Evolutionary conservation across 2,113 vertebrate species (phyloP).

Genomic region (Corythornis vintsioides): DNA sequence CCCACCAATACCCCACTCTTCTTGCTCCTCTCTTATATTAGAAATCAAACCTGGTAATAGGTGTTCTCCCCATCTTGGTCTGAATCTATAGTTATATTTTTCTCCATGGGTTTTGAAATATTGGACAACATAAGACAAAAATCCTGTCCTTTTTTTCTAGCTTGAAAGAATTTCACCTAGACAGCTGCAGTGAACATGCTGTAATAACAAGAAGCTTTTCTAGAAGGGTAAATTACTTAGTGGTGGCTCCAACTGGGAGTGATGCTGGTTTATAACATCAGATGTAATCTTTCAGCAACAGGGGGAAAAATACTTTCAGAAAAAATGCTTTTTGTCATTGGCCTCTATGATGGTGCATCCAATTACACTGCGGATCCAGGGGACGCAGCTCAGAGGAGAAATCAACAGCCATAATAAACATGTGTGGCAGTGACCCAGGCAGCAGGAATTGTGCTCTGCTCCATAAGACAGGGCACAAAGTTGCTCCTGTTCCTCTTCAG

Average conservation of each 20-base stretch:
- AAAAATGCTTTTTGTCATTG: slow-evolving; percentile 30
- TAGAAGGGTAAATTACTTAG: slow-evolving; percentile 43
- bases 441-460: not conserved
- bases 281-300: slow-evolving; percentile 39
- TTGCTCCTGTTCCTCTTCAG: not conserved
- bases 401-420: not conserved
- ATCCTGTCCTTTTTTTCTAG: not conserved
- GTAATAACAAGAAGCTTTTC: slow-evolving; percentile 39
- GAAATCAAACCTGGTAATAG: not conserved
- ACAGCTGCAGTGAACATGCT: not conserved
- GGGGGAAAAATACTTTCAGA: not conserved
- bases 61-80: not conserved
- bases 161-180: slow-evolving; percentile 13
- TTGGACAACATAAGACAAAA: not conserved
- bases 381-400: not conserved
- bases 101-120: not conserved
- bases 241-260: not conserved
- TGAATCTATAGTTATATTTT: not conserved
- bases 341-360: not conserved
- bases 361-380: not conserved
- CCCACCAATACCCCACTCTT: not conserved
- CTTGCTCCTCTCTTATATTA: not conserved
- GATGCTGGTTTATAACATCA: slow-evolving; percentile 38
- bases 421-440: not conserved
- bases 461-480: not conserved